Evolutionary conservation across 1,140 invertebrate genomes (phyloP).

Genomic region (Conopomorpha cramerella): DNA sequence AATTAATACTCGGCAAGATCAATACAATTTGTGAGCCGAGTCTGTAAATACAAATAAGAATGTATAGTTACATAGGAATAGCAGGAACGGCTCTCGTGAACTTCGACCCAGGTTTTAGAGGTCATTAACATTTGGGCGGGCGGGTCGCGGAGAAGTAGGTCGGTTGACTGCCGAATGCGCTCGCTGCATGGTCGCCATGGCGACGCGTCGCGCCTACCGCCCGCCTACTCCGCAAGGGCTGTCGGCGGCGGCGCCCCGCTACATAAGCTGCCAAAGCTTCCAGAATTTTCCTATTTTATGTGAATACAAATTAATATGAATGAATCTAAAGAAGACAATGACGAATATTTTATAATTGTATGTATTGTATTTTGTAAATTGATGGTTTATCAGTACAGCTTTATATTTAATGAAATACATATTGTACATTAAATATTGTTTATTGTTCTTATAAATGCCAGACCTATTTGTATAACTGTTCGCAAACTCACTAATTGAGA

Average conservation of each 20-base stretch:
- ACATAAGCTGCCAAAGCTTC: too few relatives aligned
- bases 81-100: conserved; percentile 36
- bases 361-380: too few relatives aligned
- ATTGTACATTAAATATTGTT: too few relatives aligned
- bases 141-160: conserved; percentile 35
- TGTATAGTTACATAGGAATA: conserved; percentile 60
- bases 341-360: too few relatives aligned
- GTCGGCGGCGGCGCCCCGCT: not conserved
- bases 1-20: conserved; percentile 27
- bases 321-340: too few relatives aligned
- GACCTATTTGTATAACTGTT: too few relatives aligned
- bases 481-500: too few relatives aligned
- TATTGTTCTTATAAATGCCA: too few relatives aligned
- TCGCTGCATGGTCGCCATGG: conserved; percentile 38
- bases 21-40: conserved; percentile 45
- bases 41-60: conserved; percentile 54
- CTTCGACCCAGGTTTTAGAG: conserved; percentile 58
- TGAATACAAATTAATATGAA: too few relatives aligned
- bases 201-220: conserved; percentile 7
- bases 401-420: too few relatives aligned
- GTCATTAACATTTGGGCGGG: conserved; percentile 55
- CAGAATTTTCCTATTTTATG: too few relatives aligned
- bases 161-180: conserved; percentile 21
- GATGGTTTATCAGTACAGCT: too few relatives aligned
- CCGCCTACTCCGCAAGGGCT: not conserved